Conservation (phyloP, 2,888 invertebrate genomes). For the Drosophila paramelanica region DNA sequence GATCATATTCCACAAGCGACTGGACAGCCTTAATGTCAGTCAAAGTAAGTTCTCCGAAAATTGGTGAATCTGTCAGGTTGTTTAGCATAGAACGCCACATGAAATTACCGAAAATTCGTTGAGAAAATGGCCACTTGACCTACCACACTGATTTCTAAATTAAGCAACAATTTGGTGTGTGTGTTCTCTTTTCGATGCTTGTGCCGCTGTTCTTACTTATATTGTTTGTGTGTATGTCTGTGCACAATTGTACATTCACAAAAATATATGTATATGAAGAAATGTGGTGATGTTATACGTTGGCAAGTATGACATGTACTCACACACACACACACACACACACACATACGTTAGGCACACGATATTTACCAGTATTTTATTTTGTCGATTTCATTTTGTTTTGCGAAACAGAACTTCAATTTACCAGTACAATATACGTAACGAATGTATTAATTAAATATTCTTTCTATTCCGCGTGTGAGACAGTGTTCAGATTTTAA, state of each 20-base stretch:
- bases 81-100: background rate
- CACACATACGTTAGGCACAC: background rate
- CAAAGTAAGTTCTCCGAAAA: background rate
- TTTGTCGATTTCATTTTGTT: background rate
- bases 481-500: too few relatives aligned
- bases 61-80: too few relatives aligned
- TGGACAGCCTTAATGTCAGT: too few relatives aligned
- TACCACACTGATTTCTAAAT: constrained; percentile 77
- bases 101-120: constrained; percentile 34
- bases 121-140: constrained; percentile 76
- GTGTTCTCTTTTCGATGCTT: constrained; percentile 35
- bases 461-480: too few relatives aligned
- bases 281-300: background rate
- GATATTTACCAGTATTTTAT: background rate
- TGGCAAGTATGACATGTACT: background rate
- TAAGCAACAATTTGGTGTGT: constrained; percentile 61
- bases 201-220: constrained; percentile 10
- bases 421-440: background rate
- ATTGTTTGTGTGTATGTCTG: background rate
- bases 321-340: background rate
- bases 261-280: background rate
- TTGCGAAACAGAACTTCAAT: too few relatives aligned
- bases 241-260: constrained; percentile 5
- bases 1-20: background rate
- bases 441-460: background rate